These are phyloP conservation scores for Gymnodraco acuticeps DNA, from an alignment of 2,797 vertebrate genomes.

Conservation along the genomic window DNA sequence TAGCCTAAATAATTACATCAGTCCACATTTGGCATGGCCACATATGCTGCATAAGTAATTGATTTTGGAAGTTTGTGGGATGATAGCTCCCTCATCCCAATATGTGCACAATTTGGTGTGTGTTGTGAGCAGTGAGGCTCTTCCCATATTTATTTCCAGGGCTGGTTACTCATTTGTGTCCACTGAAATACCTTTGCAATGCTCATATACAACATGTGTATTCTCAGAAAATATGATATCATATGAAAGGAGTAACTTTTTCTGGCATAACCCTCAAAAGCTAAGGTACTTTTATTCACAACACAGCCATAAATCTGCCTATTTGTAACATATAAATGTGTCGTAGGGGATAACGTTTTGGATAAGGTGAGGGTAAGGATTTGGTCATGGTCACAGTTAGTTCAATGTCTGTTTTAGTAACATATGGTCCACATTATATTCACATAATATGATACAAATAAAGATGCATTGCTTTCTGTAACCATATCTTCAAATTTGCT, in stretches of 20 bases:
- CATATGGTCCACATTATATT: constrained; percentile 62
- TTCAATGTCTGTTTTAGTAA: constrained; percentile 36
- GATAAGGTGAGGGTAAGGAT: constrained; percentile 23
- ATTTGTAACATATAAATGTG: constrained; percentile 34
- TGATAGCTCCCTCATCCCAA: constrained; percentile 24
- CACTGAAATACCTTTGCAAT: constrained; percentile 14
- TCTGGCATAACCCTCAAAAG: background rate
- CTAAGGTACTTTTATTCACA: constrained; percentile 4
- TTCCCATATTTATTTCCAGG: constrained; percentile 30
- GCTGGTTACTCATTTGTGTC: constrained; percentile 19
- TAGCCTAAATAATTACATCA: constrained; percentile 64
- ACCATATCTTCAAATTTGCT: constrained; percentile 39
- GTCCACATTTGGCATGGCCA: constrained; percentile 49
- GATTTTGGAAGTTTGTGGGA: constrained; percentile 57
- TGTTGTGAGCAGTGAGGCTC: constrained; percentile 8
- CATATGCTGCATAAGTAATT: constrained; percentile 48
- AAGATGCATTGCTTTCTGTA: constrained; percentile 61
- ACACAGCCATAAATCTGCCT: constrained; percentile 14
- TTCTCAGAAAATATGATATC: background rate
- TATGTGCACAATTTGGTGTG: constrained; percentile 23
- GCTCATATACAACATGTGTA: background rate
- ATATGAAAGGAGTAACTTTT: background rate
- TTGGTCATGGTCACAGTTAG: constrained; percentile 27
- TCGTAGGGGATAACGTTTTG: background rate
- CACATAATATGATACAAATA: constrained; percentile 64